A percentile compares a stretch with the other conserved stretches of the same genome.
Conservation (phyloP, 1,140 invertebrate genomes). For the Pseudachorutes palmiensis region DNA sequence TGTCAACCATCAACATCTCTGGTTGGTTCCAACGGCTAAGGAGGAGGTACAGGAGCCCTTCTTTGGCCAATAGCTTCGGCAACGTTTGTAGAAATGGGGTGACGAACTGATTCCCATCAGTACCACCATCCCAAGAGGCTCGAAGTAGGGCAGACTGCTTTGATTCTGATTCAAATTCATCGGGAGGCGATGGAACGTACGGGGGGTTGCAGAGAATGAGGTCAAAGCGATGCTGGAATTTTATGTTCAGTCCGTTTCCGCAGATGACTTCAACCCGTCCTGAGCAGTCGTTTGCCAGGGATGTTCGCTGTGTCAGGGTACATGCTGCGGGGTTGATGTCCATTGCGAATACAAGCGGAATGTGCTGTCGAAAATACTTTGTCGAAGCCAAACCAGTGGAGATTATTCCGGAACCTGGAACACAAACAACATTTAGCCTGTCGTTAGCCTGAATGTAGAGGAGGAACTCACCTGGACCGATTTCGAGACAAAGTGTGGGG, state of each 20-base stretch:
- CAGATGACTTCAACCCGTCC: constrained; percentile 55
- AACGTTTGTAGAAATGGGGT: constrained; percentile 63
- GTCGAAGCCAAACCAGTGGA: constrained; percentile 70
- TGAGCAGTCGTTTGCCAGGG: constrained; percentile 52
- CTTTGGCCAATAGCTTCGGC: constrained; percentile 55
- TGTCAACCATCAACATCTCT: constrained; percentile 55
- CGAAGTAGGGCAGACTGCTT: constrained; percentile 23
- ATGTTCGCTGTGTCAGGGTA: constrained; percentile 57
- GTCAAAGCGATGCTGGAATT: constrained; percentile 55
- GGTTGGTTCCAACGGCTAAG: constrained; percentile 78
- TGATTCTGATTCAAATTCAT: constrained; percentile 56
- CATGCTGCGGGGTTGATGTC: constrained; percentile 78
- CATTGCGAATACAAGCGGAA: constrained; percentile 56
- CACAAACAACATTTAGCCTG: not conserved
- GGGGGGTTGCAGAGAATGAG: constrained; percentile 94
- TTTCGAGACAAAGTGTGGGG: constrained; percentile 72
- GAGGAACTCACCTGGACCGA: constrained; percentile 55
- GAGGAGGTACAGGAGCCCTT: constrained; percentile 74
- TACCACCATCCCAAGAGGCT: constrained; percentile 73
- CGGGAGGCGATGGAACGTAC: constrained; percentile 78
- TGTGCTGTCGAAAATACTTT: constrained; percentile 9
- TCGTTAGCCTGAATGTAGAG: constrained; percentile 41
- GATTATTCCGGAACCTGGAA: constrained; percentile 70
- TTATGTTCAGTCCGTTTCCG: constrained; percentile 51
- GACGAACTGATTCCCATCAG: constrained; percentile 67